Percentiles rank a stretch among this genome's conserved stretches.
Evolutionary conservation across 2,113 vertebrate species (phyloP).

Genomic region (Dipodomys spectabilis): DNA sequence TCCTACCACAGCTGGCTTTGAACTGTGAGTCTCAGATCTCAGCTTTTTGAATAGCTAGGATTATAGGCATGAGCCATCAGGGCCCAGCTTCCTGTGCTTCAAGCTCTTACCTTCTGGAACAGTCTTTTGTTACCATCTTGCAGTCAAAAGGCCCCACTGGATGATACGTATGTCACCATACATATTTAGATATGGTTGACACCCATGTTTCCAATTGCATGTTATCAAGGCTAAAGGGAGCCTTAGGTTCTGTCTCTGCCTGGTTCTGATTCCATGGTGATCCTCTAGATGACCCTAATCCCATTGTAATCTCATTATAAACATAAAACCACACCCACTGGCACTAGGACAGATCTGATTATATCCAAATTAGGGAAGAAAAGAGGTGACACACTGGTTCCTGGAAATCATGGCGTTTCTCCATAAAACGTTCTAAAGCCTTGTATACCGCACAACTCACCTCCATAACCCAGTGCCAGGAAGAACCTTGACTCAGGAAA

Average conservation of each 20-base stretch:
- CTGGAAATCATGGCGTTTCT: not conserved
- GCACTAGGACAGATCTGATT: not conserved
- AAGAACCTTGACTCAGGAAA: not conserved
- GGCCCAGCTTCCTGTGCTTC: not conserved
- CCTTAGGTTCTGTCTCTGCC: not conserved
- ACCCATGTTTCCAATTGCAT: not conserved
- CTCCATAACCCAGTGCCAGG: too few species aligned
- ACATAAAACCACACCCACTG: not conserved
- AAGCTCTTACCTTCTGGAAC: not conserved
- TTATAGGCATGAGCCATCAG: too few species aligned
- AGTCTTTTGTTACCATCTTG: not conserved
- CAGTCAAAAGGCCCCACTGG: not conserved
- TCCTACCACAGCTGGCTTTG: too few species aligned
- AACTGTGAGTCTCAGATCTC: too few species aligned
- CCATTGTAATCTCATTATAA: not conserved
- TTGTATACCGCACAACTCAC: too few species aligned
- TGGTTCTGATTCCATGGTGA: not conserved
- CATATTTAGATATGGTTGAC: not conserved
- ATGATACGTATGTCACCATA: not conserved
- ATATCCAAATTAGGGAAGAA: too few species aligned
- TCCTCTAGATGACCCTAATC: not conserved
- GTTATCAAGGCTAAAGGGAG: not conserved
- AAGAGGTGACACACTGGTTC: not conserved
- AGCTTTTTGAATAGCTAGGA: too few species aligned
- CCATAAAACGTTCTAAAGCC: too few species aligned